These are phyloP conservation scores for Cassiopea xamachana DNA, from an alignment of 30 jellyfish, hydroid and myxozoan genomes.

Conservation along the genomic window DNA sequence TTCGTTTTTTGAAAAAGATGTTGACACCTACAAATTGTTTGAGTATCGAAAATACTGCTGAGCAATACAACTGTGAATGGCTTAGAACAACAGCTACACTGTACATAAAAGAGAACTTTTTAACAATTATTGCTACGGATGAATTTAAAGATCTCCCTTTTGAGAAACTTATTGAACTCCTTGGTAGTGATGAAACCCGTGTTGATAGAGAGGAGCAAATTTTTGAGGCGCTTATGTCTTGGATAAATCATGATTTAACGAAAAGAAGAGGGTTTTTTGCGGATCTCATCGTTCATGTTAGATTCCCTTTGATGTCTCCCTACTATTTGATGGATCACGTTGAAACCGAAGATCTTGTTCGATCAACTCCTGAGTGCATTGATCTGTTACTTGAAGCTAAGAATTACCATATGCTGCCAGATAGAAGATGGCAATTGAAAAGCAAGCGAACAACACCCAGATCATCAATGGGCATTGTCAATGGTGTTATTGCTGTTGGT, in stretches of 20 bases:
- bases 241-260: slow-evolving; percentile 82
- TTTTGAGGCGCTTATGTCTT: slow-evolving; percentile 90
- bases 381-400: slow-evolving; percentile 95
- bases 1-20: slow-evolving; percentile 78
- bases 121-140: slow-evolving; percentile 78
- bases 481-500: slow-evolving; percentile 98
- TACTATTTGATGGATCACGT: slow-evolving; percentile 98
- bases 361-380: slow-evolving; percentile 94
- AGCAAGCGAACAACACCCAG: slow-evolving; percentile 98
- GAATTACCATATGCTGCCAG: slow-evolving; percentile 98
- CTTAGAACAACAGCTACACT: slow-evolving; percentile 88
- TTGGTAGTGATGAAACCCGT: slow-evolving; percentile 93
- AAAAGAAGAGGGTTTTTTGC: slow-evolving; percentile 71
- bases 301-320: slow-evolving; percentile 98
- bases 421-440: slow-evolving; percentile 94
- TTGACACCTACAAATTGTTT: slow-evolving; percentile 94
- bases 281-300: slow-evolving; percentile 79
- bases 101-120: slow-evolving; percentile 84
- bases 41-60: slow-evolving; percentile 94
- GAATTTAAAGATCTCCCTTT: slow-evolving; percentile 79
- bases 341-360: slow-evolving; percentile 90
- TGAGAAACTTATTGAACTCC: slow-evolving; percentile 74
- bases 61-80: slow-evolving; percentile 90
- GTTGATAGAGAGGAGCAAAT: slow-evolving; percentile 96
- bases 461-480: slow-evolving; percentile 97